A percentile compares a stretch with the other conserved stretches of the same genome.
These are phyloP conservation scores for Papilio demoleus DNA, from an alignment of 2,888 invertebrate genomes.

Conservation along the genomic window DNA sequence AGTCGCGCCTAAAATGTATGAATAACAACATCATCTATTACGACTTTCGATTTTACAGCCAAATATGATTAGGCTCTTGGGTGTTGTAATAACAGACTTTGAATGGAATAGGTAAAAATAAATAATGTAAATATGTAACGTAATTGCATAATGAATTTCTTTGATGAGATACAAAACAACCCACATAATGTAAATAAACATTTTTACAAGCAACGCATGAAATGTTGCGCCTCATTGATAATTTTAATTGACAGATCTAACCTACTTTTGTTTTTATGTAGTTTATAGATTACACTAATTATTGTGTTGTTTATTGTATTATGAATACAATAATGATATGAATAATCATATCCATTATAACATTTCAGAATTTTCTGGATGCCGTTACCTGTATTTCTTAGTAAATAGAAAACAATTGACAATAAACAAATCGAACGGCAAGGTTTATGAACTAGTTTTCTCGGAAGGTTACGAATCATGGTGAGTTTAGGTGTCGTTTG, in stretches of 20 bases:
- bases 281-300: background rate
- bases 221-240: constrained; percentile 22
- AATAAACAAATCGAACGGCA: constrained; percentile 10
- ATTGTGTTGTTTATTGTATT: background rate
- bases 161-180: background rate
- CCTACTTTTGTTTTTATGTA: constrained; percentile 18
- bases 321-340: background rate
- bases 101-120: background rate
- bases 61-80: too few species aligned
- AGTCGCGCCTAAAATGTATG: too few species aligned
- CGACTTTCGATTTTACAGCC: too few species aligned
- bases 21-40: too few species aligned
- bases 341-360: background rate
- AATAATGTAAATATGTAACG: background rate
- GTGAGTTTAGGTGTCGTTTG: constrained; percentile 18
- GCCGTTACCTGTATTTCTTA: background rate
- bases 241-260: constrained; percentile 24
- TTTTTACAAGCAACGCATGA: background rate
- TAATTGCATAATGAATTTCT: background rate
- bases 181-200: constrained; percentile 29
- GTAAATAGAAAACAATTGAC: constrained; percentile 12
- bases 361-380: background rate
- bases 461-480: background rate
- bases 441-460: constrained; percentile 18
- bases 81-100: too few species aligned